A percentile compares a stretch with the other conserved stretches of the same genome.
phyloP scores from a whole-genome alignment of 2,113 vertebrate species.

The Xenus cinereus region DNA sequence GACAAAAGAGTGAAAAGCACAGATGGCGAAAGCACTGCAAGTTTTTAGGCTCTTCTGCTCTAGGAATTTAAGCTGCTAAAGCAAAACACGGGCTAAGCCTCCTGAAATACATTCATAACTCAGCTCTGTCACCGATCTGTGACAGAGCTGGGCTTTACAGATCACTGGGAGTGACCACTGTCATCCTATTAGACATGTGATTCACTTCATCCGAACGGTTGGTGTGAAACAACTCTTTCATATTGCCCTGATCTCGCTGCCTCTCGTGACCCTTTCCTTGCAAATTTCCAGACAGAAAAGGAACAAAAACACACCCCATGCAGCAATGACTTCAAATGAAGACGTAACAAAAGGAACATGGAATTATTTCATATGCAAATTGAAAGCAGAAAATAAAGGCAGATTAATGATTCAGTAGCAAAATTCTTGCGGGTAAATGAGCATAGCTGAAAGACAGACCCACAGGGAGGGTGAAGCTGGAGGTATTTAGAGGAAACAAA shows the following conservation, averaged over 20 bases:
- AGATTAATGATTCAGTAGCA: neutral
- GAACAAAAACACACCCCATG: neutral
- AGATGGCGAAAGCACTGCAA: constrained; percentile 20
- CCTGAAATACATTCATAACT: neutral
- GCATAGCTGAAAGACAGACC: neutral
- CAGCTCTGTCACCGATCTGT: neutral
- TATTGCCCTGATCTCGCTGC: neutral
- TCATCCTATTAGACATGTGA: neutral
- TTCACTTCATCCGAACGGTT: neutral
- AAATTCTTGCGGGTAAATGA: neutral
- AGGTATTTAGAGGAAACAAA: neutral
- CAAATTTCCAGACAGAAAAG: neutral
- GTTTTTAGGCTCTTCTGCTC: constrained; percentile 21
- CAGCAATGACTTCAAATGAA: neutral
- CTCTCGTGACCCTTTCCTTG: neutral
- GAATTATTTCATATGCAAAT: neutral
- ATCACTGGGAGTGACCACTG: neutral
- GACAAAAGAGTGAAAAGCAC: constrained; percentile 24
- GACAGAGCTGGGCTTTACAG: neutral
- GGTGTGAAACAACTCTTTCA: neutral
- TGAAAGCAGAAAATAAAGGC: neutral
- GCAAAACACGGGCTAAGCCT: neutral
- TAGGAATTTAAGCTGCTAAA: constrained; percentile 35
- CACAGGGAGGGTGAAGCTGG: neutral
- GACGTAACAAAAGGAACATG: neutral